Evolutionary conservation across 2,113 vertebrate genomes (phyloP), one percentile per base, ranked within the genome.

Genomic region (Penelope pileata): DNA sequence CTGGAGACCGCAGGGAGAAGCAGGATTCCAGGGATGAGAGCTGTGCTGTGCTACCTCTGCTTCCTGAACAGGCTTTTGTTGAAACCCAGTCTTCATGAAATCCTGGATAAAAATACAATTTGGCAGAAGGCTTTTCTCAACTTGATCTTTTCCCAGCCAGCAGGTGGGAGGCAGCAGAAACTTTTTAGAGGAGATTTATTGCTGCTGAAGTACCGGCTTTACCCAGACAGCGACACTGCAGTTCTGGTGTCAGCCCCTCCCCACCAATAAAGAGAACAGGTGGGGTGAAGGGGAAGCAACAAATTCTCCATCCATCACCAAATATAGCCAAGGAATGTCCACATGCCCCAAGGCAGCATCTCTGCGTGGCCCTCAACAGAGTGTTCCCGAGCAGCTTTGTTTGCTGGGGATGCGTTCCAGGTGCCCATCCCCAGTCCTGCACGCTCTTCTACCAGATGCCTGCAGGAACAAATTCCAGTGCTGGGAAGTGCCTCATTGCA

Each of bases 81-180:
- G 85, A 67, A 86, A 74, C 82, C 60, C 24, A 11, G 56, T 93
- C 24, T 43, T 75, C 87, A 27, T 21, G 85, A 10, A 85, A 53
- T 24, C 86, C 82, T 58, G 87, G 93, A n/a, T 96, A 48, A 95
- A 96, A 95, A 91, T 51, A 90, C 56, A 38, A 12, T 30, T 48
- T 59, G 91, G 91, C 91, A 83, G 72, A 40, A 83, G 87, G 6
- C n/a, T 94, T 81, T n/a, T 64, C 90, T 83, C 79, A 21, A 3
- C 64, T 81, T 72, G 60, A 88, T 76, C 80, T 92, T 96, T 93
- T 88, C 90, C n/a, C 80, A 60, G 80, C 73, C 88, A 90, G 47
- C 91, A 91, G 93, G 93, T 96, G 96, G 93, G 95, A 96, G 94
- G 95, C 95, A 91, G 94, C 90, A 96, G 16, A 88, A 63, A 88